Base-by-base conservation (phyloP, 2,797 vertebrate genomes). In the Corythornis leucogaster region DNA sequence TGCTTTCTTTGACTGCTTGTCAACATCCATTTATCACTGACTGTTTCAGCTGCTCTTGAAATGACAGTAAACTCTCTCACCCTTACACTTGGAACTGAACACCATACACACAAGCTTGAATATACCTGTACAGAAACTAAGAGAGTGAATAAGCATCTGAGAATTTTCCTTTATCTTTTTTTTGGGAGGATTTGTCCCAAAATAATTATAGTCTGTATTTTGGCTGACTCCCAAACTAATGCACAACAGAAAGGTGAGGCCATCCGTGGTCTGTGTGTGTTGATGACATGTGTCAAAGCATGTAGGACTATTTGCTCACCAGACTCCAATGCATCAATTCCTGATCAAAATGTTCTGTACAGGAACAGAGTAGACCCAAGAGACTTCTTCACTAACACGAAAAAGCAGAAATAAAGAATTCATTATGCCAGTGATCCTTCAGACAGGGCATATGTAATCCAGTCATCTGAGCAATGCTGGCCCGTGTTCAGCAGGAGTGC, bases 1-100 rank as follows among this genome's bases (percentile, higher is more conserved):
- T 91, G 76, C 66, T 92, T 89, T 85, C 74, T 89, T 91, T 81
- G 91, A 85, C 82, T 73, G 70, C 54, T 76, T 74, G 87, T 95
- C 87, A 92, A 48, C 48, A 76, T 42, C 25, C 55, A 91, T 87
- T 93, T 91, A 57, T 92, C 91, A 74, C 53, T 31, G 69, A 12
- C 80, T 85, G 22, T 71, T 88, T 82, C 71, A 75, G 51, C 70
- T 91, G 87, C 91, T 69, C 24, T 13, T 88, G 83, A 92, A 93
- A 92, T 8, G 10, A 70, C 73, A 59, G 21, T 66, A 83, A 89
- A 87, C 31, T 80, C 8, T 9, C 24, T 53, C 21, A 43, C 30
- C 14, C 67, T 62, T 42, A 16, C 19, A 18, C 42, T 30, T 71
- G 77, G 28, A 63, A 66, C 40, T 33, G 40, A 83, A 30, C 25